Percentiles rank a stretch among this genome's conserved stretches.
Evolutionary conservation across 2,113 vertebrate genomes (phyloP).

Genomic region (Neolamprologus fasciatus): DNA sequence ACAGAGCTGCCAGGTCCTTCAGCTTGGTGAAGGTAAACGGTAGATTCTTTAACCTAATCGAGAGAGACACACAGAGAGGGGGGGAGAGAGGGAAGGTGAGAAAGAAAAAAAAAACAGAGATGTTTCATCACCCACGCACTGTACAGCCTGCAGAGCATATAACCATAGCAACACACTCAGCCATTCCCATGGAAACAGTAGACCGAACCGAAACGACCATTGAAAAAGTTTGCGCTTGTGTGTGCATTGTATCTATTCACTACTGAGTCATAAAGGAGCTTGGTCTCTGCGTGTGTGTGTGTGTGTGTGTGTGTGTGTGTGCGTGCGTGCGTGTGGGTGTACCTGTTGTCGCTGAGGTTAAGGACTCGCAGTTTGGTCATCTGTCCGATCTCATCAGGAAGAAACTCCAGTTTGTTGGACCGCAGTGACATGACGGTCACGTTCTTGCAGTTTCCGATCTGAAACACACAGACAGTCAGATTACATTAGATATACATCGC

Average conservation of each 20-base stretch:
- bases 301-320: neutral
- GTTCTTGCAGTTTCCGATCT: constrained; percentile 98
- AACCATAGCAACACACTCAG: constrained; percentile 54
- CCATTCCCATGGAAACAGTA: constrained; percentile 36
- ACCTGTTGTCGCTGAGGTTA: constrained; percentile 98
- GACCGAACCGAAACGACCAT: constrained; percentile 11
- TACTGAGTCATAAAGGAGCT: neutral
- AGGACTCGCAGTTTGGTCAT: constrained; percentile 97
- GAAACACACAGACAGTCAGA: constrained; percentile 3
- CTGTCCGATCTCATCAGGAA: constrained; percentile 97
- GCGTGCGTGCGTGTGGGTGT: neutral
- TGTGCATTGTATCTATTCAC: neutral
- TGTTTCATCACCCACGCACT: constrained; percentile 39
- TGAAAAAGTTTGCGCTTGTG: constrained; percentile 7
- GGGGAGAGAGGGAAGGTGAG: neutral
- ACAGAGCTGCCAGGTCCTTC: constrained; percentile 95
- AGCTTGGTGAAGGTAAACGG: constrained; percentile 98
- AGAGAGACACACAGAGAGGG: neutral
- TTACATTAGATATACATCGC: neutral
- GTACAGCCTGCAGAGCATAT: constrained; percentile 48
- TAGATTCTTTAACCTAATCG: constrained; percentile 89
- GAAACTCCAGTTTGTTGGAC: constrained; percentile 96
- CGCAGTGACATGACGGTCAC: constrained; percentile 97
- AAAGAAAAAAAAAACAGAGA: neutral
- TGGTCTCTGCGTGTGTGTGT: neutral